phyloP scores from a whole-genome alignment of 1,140 invertebrate species.

The Kradibia gibbosae region DNA sequence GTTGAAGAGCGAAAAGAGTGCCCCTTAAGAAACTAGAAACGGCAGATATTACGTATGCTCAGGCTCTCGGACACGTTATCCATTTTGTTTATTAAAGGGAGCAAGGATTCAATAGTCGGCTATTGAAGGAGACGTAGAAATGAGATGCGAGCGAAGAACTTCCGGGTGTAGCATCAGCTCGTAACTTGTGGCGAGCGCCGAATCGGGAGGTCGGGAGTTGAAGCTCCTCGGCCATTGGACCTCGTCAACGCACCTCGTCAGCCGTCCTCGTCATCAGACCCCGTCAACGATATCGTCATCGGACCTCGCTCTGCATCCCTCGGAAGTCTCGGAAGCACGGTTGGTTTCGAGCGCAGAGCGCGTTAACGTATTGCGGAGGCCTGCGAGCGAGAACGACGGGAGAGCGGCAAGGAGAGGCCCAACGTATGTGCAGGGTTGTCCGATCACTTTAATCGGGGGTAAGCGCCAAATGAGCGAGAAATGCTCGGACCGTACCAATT shows the following conservation, averaged over 20 bases:
- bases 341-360: no score
- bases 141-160: neutral
- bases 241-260: neutral
- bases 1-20: no score
- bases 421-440: no score
- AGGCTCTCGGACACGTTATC: no score
- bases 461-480: neutral
- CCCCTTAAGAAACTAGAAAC: constrained; percentile 18
- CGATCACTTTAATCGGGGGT: neutral
- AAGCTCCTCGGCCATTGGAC: neutral
- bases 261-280: no score
- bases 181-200: no score
- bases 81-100: constrained; percentile 1
- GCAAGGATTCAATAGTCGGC: constrained; percentile 12
- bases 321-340: no score
- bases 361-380: no score
- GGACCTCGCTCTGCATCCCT: no score
- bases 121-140: constrained; percentile 7
- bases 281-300: no score
- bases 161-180: neutral
- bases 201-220: neutral
- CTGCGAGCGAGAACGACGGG: neutral
- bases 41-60: neutral
- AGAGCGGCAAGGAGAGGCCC: no score
- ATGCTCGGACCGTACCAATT: neutral